Base-by-base conservation (phyloP, 2,888 invertebrate genomes). In the Drosophila subsilvestris region DNA sequence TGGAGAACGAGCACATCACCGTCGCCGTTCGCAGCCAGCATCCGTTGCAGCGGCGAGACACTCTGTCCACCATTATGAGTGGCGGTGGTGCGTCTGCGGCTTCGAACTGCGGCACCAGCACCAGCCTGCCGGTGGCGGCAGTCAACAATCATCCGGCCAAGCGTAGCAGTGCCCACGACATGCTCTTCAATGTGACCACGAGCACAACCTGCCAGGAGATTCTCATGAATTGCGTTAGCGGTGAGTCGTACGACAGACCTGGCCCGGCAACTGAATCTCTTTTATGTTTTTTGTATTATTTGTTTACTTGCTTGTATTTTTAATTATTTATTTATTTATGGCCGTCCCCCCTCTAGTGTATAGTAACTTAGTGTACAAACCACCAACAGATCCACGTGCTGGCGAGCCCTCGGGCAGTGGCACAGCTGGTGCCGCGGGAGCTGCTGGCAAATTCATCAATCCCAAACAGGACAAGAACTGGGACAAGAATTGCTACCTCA, bases 1-100 rank as follows among this genome's bases (percentile, higher is more conserved):
- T 98, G 74, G 97, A 98, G 88, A 96, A 96, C 88, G 97, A 98
- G 92, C 96, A 96, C 83, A 95, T 96, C 71, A 93, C 95, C 25
- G 95, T 98, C 25, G 95, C 95, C 79, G 94, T 98, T 65, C 93
- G 93, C 81, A 93, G 92, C 57, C 89, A 90, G 50, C 89, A 91
- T 65, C 89, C 91, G 1, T 67, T 92, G 42, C 90, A 91, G 58
- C 90, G 90, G 20, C 86, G 90, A 5, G 92, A 92, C 48, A 78
- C 83, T 0, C 59, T 82, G 18, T 78, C 89, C 0, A 79, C 81
- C 47, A 76, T 83, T 8, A 79, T 89, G 57, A 78, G 66, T 18
- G 72, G 74, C 0, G 37, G n/a, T 37, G 37, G n/a, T 37, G 37
- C n/a, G 37, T 7, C 37, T 37, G n/a, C 7, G n/a, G 49, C 45